Evolutionary conservation across 2,888 invertebrate genomes (phyloP).

Genomic region (Trichogramma dendrolimi): DNA sequence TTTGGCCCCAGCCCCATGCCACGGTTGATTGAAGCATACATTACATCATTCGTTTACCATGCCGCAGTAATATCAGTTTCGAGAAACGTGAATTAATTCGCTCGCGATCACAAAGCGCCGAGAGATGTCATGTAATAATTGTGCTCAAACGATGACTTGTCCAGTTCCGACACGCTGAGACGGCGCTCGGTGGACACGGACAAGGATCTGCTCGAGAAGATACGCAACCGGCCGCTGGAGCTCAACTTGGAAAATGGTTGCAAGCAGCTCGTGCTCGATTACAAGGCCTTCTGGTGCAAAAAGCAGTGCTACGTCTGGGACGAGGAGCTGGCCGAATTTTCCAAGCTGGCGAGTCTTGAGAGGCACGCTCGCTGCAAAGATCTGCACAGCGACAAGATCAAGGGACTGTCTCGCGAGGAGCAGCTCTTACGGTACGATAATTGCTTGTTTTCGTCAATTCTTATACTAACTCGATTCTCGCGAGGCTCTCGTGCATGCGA

Average conservation of each 20-base stretch:
- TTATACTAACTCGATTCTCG: too few species aligned
- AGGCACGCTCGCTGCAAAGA: constrained; percentile 47
- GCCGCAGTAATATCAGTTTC: too few species aligned
- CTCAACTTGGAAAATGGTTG: constrained; percentile 47
- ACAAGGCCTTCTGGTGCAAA: constrained; percentile 55
- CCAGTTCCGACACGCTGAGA: constrained; percentile 9
- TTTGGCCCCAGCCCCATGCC: too few species aligned
- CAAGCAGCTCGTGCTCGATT: constrained; percentile 42
- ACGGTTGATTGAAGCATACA: too few species aligned
- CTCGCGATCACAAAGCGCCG: too few species aligned
- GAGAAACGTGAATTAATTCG: too few species aligned
- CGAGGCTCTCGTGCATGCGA: too few species aligned
- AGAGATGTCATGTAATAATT: too few species aligned
- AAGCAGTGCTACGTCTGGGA: constrained; percentile 59
- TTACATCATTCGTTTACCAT: too few species aligned
- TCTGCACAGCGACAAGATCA: constrained; percentile 46
- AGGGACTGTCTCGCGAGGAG: constrained; percentile 60
- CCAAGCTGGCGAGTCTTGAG: constrained; percentile 54
- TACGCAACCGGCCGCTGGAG: constrained; percentile 34
- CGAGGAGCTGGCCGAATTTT: constrained; percentile 49
- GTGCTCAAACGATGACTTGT: neutral
- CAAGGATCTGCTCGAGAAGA: constrained; percentile 34
- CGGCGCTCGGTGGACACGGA: constrained; percentile 19
- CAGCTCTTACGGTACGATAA: constrained; percentile 62
- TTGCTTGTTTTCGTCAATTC: neutral